Base-by-base conservation (phyloP, 1,140 invertebrate genomes). In the Pinna nobilis region DNA sequence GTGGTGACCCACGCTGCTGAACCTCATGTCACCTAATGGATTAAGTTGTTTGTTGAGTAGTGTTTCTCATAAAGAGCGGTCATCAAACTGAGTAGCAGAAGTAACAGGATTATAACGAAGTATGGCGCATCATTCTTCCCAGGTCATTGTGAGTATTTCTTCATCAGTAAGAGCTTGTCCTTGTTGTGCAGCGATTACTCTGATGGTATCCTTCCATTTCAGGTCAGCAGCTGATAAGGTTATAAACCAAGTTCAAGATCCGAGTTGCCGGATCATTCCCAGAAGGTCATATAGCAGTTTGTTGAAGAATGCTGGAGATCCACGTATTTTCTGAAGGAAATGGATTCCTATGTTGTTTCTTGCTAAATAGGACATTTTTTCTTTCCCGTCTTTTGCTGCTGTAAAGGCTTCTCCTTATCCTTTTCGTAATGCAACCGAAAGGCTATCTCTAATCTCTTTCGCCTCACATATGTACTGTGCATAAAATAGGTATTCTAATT, bases 401-500 rank as follows among this genome's bases (percentile, higher is more conserved):
- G 39, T 25, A 6, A 35, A 33, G 32, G 25, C 51, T 59, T 33
- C 37, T n/a, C 44, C 15, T 39, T 25, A 13, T 5, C 28, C 57
- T 44, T 75, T 75, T 37, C 72, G 15, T 2, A 75, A 25, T 13
- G 30, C 28, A 23, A 76, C 28, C n/a, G 32, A 51, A 23, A 53
- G 15, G 18, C 28, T 65, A 15, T 70, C 61, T 39, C 13, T 11
- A 15, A 76, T 68, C 9, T 76, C 23, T 51, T 59, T 50, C 18
- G 57, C 35, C 18, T 71, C 50, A 15, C 44, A 37, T 44, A 30
- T 44, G 23, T 71, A 60, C 41, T 66, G 23, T 47, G 63, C 61
- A 63, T 59, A 70, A n/a, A 69, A 75, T 28, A 75, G 13, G 49
- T 75, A 63, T 30, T 49, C 37, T 28, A 70, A 65, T 50, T n/a